These are phyloP conservation scores for Nomada goodeniana DNA, from an alignment of 2,888 invertebrate genomes.

Conservation along the genomic window DNA sequence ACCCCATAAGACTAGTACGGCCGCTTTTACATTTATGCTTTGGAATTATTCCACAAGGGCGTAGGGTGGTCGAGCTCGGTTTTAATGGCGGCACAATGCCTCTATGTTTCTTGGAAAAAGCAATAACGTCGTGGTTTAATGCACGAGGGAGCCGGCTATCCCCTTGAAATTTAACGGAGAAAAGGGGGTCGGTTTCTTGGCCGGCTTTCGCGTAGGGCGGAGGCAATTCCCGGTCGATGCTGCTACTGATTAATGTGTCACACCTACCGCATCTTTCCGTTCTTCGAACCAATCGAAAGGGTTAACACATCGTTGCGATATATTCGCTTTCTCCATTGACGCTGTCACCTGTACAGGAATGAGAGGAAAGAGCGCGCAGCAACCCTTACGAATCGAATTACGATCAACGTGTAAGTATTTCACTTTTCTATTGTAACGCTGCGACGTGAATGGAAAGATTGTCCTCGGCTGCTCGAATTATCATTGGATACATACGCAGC, in stretches of 20 bases:
- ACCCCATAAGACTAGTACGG: background rate
- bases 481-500: too few relatives aligned
- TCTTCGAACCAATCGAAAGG: constrained; percentile 44
- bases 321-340: background rate
- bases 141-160: constrained; percentile 38
- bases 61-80: constrained; percentile 7
- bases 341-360: background rate
- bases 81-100: constrained; percentile 47
- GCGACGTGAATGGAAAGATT: too few relatives aligned
- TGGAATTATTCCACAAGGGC: background rate
- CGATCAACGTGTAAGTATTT: too few relatives aligned
- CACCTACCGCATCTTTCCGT: constrained; percentile 65
- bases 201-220: constrained; percentile 44
- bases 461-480: too few relatives aligned
- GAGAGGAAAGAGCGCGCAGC: too few relatives aligned
- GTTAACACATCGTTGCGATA: constrained; percentile 4
- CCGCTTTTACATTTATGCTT: constrained; percentile 6
- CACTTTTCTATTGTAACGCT: too few relatives aligned
- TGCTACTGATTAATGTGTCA: constrained; percentile 76
- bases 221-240: constrained; percentile 67
- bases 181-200: constrained; percentile 45
- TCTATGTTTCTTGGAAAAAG: constrained; percentile 50
- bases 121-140: constrained; percentile 51
- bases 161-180: constrained; percentile 53
- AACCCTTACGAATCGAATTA: too few relatives aligned